Percentiles rank a stretch among this genome's conserved stretches.
Conservation (phyloP, 2,888 invertebrate genomes). For the Orthonevra nobilis region DNA sequence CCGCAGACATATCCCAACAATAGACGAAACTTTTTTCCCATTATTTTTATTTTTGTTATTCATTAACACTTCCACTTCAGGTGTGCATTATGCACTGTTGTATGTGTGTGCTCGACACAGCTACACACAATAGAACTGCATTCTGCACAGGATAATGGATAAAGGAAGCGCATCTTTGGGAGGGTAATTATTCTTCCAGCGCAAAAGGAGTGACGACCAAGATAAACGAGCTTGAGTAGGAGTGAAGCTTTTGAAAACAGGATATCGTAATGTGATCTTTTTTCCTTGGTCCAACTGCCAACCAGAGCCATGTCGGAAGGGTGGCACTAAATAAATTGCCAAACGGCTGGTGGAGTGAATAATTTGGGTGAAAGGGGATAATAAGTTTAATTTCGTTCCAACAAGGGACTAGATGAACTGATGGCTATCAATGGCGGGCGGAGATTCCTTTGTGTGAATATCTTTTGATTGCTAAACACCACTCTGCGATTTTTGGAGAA, state of each 20-base stretch:
- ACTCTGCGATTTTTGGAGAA: too few relatives aligned
- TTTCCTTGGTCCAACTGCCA: background rate
- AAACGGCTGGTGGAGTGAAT: background rate
- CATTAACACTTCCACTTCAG: slow-evolving; percentile 49
- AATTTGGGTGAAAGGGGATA: slow-evolving; percentile 8
- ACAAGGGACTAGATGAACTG: background rate
- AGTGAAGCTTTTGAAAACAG: slow-evolving; percentile 29
- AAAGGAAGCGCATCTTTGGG: slow-evolving; percentile 20
- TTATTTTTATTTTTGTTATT: slow-evolving; percentile 34
- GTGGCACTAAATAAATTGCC: slow-evolving; percentile 12
- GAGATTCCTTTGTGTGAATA: too few relatives aligned
- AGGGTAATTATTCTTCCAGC: slow-evolving; percentile 47
- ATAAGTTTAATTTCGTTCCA: slow-evolving; percentile 5
- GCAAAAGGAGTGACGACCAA: slow-evolving; percentile 35
- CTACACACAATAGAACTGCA: slow-evolving; percentile 21
- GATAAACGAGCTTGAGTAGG: slow-evolving; percentile 38
- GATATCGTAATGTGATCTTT: slow-evolving; percentile 28
- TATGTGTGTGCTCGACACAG: slow-evolving; percentile 11
- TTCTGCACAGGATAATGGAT: slow-evolving; percentile 34
- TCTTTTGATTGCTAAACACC: too few relatives aligned
- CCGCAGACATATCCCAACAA: slow-evolving; percentile 38
- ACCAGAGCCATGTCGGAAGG: background rate
- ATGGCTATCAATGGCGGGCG: background rate
- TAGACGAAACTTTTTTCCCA: slow-evolving; percentile 17
- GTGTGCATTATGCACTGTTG: slow-evolving; percentile 4